phyloP scores from a whole-genome alignment of 1,140 invertebrate species.

The Hylaeus anthracinus region DNA sequence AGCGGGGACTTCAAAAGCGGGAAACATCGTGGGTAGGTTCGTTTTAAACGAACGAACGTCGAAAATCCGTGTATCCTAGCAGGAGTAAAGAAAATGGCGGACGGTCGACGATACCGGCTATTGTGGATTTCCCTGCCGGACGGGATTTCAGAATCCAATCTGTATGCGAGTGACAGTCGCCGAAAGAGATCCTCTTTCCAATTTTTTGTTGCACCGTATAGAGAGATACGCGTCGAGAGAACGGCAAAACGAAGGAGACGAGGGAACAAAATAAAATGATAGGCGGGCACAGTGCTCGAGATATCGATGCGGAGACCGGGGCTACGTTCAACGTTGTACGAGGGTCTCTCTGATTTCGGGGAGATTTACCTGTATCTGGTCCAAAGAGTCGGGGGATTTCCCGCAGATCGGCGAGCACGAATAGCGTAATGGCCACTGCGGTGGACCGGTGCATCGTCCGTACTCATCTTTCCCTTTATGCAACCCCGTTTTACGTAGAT shows the following conservation, averaged over 20 bases:
- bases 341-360: constrained; percentile 31
- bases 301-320: too few species aligned
- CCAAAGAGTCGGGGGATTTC: too few species aligned
- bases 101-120: not conserved
- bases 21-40: not conserved
- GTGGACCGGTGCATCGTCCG: too few species aligned
- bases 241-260: too few species aligned
- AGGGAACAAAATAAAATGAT: not conserved
- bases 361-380: constrained; percentile 25
- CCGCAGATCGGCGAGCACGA: too few species aligned
- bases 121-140: constrained; percentile 4
- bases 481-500: too few species aligned
- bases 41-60: constrained; percentile 17
- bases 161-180: constrained; percentile 26
- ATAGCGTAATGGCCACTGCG: too few species aligned
- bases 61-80: not conserved
- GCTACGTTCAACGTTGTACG: too few species aligned
- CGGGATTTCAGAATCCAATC: constrained; percentile 34
- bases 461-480: too few species aligned
- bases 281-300: too few species aligned
- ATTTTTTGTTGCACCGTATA: too few species aligned
- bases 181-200: constrained; percentile 6
- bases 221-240: not conserved
- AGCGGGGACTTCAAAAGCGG: not conserved
- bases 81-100: constrained; percentile 21